These are phyloP conservation scores for Rhabdornis inornatus DNA, from an alignment of 2,113 vertebrate genomes.

Conservation along the genomic window DNA sequence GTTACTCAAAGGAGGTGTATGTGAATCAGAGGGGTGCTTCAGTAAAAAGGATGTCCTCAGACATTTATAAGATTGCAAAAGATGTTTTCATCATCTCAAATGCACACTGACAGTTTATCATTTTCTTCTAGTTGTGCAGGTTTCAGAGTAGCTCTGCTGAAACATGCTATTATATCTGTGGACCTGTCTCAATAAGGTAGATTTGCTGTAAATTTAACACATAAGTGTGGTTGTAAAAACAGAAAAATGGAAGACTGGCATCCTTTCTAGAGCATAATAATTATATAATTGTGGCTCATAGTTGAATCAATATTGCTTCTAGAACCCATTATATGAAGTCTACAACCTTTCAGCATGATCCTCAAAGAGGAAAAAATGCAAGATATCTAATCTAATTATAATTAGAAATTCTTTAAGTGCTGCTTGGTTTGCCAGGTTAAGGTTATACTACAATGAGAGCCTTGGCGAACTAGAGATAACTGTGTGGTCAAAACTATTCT, in stretches of 20 bases:
- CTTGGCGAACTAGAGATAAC: not conserved
- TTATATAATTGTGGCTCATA: not conserved
- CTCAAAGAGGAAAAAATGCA: not conserved
- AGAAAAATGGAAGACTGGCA: not conserved
- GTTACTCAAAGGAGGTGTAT: not conserved
- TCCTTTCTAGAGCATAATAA: not conserved
- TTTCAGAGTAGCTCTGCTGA: not conserved
- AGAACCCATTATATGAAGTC: not conserved
- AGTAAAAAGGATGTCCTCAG: not conserved
- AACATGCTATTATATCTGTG: not conserved
- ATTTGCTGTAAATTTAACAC: not conserved
- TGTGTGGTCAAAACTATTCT: slow-evolving; percentile 20
- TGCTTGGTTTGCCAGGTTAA: not conserved
- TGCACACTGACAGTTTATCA: not conserved
- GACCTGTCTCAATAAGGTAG: not conserved
- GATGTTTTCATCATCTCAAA: not conserved
- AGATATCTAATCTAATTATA: not conserved
- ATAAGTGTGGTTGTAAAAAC: not conserved
- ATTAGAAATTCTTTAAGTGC: not conserved
- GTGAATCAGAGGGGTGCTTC: not conserved
- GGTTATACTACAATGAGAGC: not conserved
- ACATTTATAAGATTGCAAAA: not conserved
- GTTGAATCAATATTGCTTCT: not conserved
- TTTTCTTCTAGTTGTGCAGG: not conserved
- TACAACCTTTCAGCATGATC: not conserved